Percentiles rank a stretch among this genome's conserved stretches.
phyloP scores from a whole-genome alignment of 2,113 vertebrate species.

The Ascaphus truei region DNA sequence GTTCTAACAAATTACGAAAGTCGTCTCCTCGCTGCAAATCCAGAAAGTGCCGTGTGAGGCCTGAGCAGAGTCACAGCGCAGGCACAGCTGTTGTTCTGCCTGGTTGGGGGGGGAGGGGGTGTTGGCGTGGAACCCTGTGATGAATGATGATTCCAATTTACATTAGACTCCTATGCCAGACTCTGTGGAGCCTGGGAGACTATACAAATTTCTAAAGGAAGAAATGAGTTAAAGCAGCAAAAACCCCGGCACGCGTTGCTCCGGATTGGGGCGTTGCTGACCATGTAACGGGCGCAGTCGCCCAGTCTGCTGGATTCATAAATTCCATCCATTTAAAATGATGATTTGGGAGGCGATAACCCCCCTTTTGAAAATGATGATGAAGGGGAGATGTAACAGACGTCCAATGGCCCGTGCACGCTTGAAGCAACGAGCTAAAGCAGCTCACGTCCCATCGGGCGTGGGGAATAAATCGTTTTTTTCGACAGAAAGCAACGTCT shows the following conservation, averaged over 20 bases:
- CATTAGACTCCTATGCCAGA: neutral
- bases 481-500: no score
- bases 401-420: neutral
- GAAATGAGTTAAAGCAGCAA: neutral
- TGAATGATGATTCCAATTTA: neutral
- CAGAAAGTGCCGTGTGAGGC: neutral
- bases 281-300: neutral
- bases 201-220: neutral
- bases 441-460: no score
- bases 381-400: neutral
- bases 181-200: neutral
- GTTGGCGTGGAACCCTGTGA: neutral
- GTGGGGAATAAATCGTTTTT: no score
- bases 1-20: neutral
- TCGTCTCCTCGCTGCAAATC: neutral
- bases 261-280: neutral
- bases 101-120: no score
- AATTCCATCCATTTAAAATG: neutral
- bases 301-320: slow-evolving; percentile 14
- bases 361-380: slow-evolving; percentile 5
- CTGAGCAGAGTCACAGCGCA: neutral
- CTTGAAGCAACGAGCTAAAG: no score
- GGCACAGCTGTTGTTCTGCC: neutral
- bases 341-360: neutral
- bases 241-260: neutral